Evolutionary conservation across 2,113 vertebrate species (phyloP).

Genomic region (Rhynchomys soricoides): DNA sequence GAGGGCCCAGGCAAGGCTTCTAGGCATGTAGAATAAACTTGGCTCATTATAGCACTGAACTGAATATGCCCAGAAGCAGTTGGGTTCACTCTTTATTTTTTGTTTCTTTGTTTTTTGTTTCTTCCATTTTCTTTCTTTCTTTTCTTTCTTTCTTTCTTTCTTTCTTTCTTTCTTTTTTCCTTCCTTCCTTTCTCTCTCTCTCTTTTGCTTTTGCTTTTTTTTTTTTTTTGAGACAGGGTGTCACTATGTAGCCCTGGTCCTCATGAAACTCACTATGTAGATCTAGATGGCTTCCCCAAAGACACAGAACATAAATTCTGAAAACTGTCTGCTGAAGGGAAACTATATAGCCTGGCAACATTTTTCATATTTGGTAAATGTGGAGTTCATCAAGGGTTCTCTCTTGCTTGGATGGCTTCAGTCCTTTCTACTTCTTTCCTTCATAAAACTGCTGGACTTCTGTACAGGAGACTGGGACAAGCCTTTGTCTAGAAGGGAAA

Average conservation of each 20-base stretch:
- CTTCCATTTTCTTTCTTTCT: no score
- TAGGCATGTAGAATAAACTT: not conserved
- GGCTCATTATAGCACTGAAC: not conserved
- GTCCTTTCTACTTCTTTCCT: not conserved
- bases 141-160: fast-evolving
- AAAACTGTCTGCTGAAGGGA: not conserved
- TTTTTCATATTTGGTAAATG: not conserved
- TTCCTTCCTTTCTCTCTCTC: not conserved
- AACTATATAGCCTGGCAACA: not conserved
- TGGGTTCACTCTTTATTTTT: not conserved
- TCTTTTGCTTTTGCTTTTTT: not conserved
- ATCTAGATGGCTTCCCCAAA: not conserved
- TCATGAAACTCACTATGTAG: not conserved
- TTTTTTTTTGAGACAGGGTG: not conserved
- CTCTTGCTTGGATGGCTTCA: not conserved
- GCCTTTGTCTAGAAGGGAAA: not conserved
- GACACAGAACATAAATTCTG: not conserved
- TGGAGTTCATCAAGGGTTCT: not conserved
- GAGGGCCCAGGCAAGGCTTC: not conserved
- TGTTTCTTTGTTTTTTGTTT: no score
- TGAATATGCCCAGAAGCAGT: not conserved
- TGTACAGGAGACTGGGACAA: not conserved
- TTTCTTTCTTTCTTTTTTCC: not conserved
- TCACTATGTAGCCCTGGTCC: not conserved
- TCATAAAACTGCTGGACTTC: not conserved